Evolutionary conservation across 2,888 invertebrate species (phyloP), one percentile per base, ranked within the genome.

Genomic region (Alentia gelatinosa): DNA sequence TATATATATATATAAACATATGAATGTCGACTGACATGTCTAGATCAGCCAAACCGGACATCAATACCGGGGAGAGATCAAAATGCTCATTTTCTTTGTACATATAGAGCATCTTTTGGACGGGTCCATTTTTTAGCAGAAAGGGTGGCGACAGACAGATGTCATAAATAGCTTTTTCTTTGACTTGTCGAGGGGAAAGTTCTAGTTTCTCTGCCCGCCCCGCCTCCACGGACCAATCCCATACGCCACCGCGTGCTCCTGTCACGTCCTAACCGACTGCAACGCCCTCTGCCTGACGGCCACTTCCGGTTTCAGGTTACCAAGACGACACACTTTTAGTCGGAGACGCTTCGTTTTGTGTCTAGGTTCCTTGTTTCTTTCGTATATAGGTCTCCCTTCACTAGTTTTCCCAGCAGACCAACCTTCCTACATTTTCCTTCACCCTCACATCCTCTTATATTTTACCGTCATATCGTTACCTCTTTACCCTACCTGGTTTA

Each of bases 261-360:
- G 79, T 79, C 79, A 79, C 79, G 37, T 79, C 79, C 15, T n/a
- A 26, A 26, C 79, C 79, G 7, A 39, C 39, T 19, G 79, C 26
- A 39, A 39, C 79, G 79, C 79, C 79, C 79, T 23, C 79, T 79
- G 15, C 35, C 35, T 79, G 79, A 79, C 39, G 79, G 79, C 79
- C 39, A 79, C 39, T 79, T 79, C 79, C 79, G 79, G 79, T 79
- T 39, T 79, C 79, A 19, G 79, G 79, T 79, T 79, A 39, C 79
- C 39, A 79, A 37, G 79, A n/a, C 35, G 39, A 79, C 79, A 79
- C 79, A 35, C 35, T 35, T 79, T 79, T 4, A 26, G 30, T 33
- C 26, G 37, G 39, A n/a, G 79, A 23, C 5, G 79, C 3, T n/a
- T n/a, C 1, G 3, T 19, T 35, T 0, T 1, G 9, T 26, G 79